These are phyloP conservation scores for Phylloscopus trochilus DNA, from an alignment of 2,113 vertebrate species.

Conservation along the genomic window DNA sequence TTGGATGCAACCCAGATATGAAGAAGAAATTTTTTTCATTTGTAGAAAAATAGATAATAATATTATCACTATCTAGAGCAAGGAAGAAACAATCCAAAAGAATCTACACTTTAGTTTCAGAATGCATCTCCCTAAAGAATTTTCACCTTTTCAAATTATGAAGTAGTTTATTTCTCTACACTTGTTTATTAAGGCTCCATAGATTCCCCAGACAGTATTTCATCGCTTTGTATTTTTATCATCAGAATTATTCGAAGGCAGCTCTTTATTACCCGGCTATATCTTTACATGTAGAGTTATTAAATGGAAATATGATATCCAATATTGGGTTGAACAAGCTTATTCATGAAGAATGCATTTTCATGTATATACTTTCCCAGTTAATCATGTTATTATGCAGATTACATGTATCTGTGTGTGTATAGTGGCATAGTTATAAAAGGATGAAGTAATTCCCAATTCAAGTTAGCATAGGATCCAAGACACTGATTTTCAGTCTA, in stretches of 20 bases:
- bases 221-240: not conserved
- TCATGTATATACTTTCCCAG: not conserved
- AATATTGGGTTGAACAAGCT: not conserved
- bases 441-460: not conserved
- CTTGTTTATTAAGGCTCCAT: not conserved
- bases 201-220: not conserved
- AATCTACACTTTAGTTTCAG: not conserved
- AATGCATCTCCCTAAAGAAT: not conserved
- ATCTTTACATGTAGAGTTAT: not conserved
- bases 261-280: not conserved
- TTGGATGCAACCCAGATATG: not conserved
- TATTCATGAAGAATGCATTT: not conserved
- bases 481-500: not conserved
- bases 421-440: not conserved
- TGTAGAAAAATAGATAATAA: not conserved
- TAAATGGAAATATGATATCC: not conserved
- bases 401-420: rapidly evolving
- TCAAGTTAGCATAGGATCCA: not conserved
- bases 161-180: not conserved
- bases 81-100: not conserved
- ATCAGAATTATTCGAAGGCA: not conserved
- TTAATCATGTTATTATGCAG: not conserved
- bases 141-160: not conserved
- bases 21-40: not conserved
- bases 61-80: not conserved